Percentiles rank a stretch among this genome's conserved stretches.
Conservation (phyloP, 2,888 invertebrate species). For the Toxonevra muliebris region DNA sequence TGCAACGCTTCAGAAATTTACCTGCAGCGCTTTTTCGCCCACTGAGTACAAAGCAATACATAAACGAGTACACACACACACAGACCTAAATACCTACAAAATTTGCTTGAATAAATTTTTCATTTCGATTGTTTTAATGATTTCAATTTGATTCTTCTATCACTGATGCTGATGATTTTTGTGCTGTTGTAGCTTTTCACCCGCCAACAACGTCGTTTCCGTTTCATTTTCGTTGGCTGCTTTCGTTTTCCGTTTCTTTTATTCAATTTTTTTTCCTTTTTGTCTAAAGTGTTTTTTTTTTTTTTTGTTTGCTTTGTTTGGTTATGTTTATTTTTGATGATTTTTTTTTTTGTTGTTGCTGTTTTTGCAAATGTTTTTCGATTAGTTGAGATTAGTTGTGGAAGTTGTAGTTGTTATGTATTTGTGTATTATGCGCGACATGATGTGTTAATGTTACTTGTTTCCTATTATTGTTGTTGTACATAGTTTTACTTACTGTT, state of each 20-base stretch:
- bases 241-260: too few relatives aligned
- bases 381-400: background rate
- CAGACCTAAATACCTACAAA: background rate
- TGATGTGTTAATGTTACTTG: background rate
- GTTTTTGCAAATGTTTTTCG: background rate
- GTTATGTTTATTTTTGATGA: background rate
- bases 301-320: background rate
- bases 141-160: background rate
- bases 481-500: too few relatives aligned
- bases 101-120: too few relatives aligned
- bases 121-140: too few relatives aligned
- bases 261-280: too few relatives aligned
- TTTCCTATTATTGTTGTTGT: too few relatives aligned
- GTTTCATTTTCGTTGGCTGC: too few relatives aligned
- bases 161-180: slow-evolving; percentile 4
- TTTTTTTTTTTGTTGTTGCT: slow-evolving; percentile 1
- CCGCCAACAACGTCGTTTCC: too few relatives aligned
- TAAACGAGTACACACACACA: background rate
- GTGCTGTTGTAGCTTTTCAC: too few relatives aligned
- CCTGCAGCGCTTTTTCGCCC: slow-evolving; percentile 8
- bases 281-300: too few relatives aligned
- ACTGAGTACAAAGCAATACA: background rate
- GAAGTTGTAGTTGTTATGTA: background rate
- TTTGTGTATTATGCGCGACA: background rate
- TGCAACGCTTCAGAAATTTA: background rate